A percentile compares a stretch with the other conserved stretches of the same genome.
phyloP scores from a whole-genome alignment of 1,140 invertebrate genomes.

The Drosophila aff. region DNA sequence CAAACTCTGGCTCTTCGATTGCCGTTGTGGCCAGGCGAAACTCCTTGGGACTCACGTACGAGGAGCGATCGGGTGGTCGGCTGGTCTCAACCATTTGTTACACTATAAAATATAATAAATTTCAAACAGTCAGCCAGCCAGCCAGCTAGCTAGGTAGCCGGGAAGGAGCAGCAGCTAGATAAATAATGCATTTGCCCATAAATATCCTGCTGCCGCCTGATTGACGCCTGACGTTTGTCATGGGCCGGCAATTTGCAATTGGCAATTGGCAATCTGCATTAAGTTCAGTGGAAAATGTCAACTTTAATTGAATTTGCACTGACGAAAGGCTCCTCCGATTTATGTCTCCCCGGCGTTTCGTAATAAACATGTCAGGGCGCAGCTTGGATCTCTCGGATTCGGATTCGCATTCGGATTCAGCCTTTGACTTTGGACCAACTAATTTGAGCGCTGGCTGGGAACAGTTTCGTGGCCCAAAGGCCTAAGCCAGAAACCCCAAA shows the following conservation, averaged over 20 bases:
- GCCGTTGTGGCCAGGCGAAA: constrained; percentile 3
- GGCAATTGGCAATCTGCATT: constrained; percentile 59
- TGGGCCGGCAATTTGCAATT: constrained; percentile 37
- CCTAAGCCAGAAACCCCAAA: constrained; percentile 11
- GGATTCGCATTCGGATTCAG: constrained; percentile 15
- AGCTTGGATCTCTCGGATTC: constrained; percentile 36
- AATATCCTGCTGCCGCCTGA: constrained; percentile 61
- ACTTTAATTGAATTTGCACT: constrained; percentile 83
- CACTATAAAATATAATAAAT: constrained; percentile 80
- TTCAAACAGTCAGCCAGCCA: constrained; percentile 35
- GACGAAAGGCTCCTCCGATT: constrained; percentile 59
- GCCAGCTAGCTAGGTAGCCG: neutral
- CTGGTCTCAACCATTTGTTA: constrained; percentile 63
- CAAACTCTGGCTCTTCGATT: constrained; percentile 27
- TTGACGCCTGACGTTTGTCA: constrained; percentile 64
- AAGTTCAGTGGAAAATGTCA: constrained; percentile 76
- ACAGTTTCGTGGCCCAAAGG: constrained; percentile 29
- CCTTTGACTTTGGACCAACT: constrained; percentile 57
- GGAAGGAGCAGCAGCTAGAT: constrained; percentile 34
- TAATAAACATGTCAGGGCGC: constrained; percentile 79
- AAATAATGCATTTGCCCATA: constrained; percentile 61
- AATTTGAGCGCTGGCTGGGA: constrained; percentile 64
- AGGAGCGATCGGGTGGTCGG: constrained; percentile 38
- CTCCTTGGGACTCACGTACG: constrained; percentile 38
- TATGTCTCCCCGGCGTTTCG: constrained; percentile 54